Conservation (phyloP, 2,797 vertebrate genomes). For the Artibeus lituratus region DNA sequence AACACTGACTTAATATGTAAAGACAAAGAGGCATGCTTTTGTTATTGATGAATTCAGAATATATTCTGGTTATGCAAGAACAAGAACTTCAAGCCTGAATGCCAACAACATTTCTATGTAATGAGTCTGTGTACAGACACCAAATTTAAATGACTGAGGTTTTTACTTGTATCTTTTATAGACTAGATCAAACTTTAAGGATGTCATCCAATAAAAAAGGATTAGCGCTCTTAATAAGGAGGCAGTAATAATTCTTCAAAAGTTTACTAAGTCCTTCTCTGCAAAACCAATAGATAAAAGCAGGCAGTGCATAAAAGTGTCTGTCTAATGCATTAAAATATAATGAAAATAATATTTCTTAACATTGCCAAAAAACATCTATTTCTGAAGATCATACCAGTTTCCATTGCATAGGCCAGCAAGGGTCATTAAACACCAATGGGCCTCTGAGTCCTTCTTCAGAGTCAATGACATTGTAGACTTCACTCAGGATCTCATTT, state of each 20-base stretch:
- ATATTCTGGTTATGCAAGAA: constrained; percentile 32
- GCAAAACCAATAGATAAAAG: constrained; percentile 77
- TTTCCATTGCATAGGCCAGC: constrained; percentile 87
- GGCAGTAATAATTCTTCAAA: constrained; percentile 58
- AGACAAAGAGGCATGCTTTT: background rate
- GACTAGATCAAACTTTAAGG: constrained; percentile 55
- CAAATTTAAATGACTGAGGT: constrained; percentile 42
- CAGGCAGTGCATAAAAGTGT: constrained; percentile 75
- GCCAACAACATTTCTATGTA: constrained; percentile 34
- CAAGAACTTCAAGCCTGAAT: constrained; percentile 53
- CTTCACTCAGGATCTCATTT: constrained; percentile 84
- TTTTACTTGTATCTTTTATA: constrained; percentile 31
- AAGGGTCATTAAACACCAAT: constrained; percentile 91
- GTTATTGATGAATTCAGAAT: constrained; percentile 18
- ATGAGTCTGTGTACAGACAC: constrained; percentile 35
- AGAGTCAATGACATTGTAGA: constrained; percentile 83
- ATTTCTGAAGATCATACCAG: constrained; percentile 85
- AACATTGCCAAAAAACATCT: constrained; percentile 80
- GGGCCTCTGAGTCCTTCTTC: constrained; percentile 84
- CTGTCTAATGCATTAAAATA: constrained; percentile 73
- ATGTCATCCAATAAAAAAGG: constrained; percentile 68
- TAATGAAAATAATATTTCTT: constrained; percentile 80
- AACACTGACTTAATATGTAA: background rate
- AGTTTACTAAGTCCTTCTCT: constrained; percentile 25
- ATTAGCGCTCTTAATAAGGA: constrained; percentile 62